Percentiles rank a stretch among this genome's conserved stretches.
Conservation (phyloP, 2,113 vertebrate genomes). For the Uria lomvia region DNA sequence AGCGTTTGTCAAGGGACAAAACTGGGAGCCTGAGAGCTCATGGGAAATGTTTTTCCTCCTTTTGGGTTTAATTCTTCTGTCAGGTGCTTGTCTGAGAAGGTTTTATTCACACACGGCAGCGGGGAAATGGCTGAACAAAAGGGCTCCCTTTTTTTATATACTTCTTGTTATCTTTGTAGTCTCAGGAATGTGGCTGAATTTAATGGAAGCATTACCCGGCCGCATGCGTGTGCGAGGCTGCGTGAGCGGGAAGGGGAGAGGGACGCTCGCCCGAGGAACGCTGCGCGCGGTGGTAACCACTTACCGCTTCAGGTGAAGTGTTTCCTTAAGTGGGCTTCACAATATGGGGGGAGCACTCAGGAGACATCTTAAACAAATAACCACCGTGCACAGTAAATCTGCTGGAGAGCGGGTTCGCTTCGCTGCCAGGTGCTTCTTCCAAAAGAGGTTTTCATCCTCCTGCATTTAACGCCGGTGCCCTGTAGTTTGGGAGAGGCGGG, state of each 20-base stretch:
- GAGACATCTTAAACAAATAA: not conserved
- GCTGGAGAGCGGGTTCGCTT: not conserved
- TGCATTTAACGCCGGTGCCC: not conserved
- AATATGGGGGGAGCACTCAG: not conserved
- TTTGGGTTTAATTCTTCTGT: not conserved
- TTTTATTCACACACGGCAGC: slow-evolving; percentile 13
- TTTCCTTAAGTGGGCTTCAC: not conserved
- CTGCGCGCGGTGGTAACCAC: not conserved
- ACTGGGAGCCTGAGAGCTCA: not conserved
- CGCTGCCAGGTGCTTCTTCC: not conserved
- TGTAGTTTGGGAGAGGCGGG: not conserved
- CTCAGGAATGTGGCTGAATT: not conserved
- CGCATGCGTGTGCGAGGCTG: not conserved
- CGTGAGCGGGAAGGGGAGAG: not conserved
- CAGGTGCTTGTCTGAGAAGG: not conserved
- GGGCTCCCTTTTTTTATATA: not conserved
- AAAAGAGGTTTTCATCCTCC: not conserved
- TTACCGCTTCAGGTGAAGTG: not conserved
- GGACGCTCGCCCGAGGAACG: not conserved
- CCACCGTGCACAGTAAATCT: not conserved
- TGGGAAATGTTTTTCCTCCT: not conserved
- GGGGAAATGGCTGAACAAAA: slow-evolving; percentile 35
- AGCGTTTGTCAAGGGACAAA: fast-evolving
- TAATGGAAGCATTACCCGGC: not conserved
- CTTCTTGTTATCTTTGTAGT: not conserved